Evolutionary conservation across 35 echinoderm and acorn worm genomes (phyloP), one percentile per base, ranked within the genome.

Genomic region (Lytechinus pictus): DNA sequence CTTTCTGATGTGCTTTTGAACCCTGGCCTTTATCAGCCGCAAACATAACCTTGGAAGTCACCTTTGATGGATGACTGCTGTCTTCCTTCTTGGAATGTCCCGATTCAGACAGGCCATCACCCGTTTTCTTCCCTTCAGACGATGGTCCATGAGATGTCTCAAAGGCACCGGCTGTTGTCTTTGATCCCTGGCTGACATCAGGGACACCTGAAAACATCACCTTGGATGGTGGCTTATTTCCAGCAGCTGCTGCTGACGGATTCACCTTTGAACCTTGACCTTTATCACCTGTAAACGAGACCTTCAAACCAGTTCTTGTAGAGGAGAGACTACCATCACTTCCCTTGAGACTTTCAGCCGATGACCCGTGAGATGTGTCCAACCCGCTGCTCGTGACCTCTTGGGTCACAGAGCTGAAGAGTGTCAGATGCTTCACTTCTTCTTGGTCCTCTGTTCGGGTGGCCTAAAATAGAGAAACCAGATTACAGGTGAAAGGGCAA

Each of bases 351-450:
- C 92, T 93, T 54, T 93, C 92, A 24, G 52, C 55, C 4, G 92
- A 93, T 56, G 92, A 93, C n/a, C 92, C 92, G 21, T 53, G 52
- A 28, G 92, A 93, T n/a, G 54, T 57, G 8, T 54, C 92, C 55
- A 54, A 14, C 10, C 28, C 92, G 11, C 27, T 55, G 27, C 10
- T 60, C 6, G 55, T 24, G 27, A 90, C 71, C 51, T 95, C 95
- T 61, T 53, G 54, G 21, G 24, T 71, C 52, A 95, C 95, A 1
- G 96, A 95, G 27, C 61, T 91, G 2, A 96, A 86, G 9, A 96
- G 94, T 8, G 96, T 91, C 29, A 96, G 87, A 51, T 96, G 96
- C 19, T 95, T 96, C 54, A 96, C 57, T 33, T 95, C 96, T 21
- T 94, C 93, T 54, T 52, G 27, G 58, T 96, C 96, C 56, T 96